A percentile compares a stretch with the other conserved stretches of the same genome.
Conservation (phyloP, 1,140 invertebrate genomes). For the Helicoverpa zea region DNA sequence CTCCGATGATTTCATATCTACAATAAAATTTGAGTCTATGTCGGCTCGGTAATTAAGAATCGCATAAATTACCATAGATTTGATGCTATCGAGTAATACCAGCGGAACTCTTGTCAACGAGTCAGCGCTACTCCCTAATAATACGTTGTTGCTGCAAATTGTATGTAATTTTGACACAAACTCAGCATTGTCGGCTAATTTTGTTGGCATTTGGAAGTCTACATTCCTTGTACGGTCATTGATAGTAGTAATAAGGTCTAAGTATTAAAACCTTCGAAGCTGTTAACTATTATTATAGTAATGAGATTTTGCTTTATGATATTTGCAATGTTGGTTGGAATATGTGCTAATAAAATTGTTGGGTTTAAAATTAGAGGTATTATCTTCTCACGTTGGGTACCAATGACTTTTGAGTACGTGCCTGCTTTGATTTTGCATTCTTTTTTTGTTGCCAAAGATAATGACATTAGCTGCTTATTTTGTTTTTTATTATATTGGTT, state of each 20-base stretch:
- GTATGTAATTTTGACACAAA: slow-evolving; percentile 37
- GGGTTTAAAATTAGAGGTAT: background rate
- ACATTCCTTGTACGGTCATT: slow-evolving; percentile 1
- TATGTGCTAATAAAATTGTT: background rate
- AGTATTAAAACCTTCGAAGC: background rate
- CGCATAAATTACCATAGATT: slow-evolving; percentile 57
- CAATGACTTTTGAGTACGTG: background rate
- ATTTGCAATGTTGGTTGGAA: background rate
- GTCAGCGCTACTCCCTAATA: slow-evolving; percentile 36
- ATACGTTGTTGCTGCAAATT: slow-evolving; percentile 37
- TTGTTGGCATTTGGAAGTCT: slow-evolving; percentile 26
- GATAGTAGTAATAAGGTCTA: slow-evolving; percentile 7
- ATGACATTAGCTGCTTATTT: slow-evolving; percentile 15
- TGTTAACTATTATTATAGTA: background rate
- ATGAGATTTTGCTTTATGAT: background rate
- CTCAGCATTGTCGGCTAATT: slow-evolving; percentile 7
- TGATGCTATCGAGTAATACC: slow-evolving; percentile 46
- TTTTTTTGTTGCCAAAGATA: no score
- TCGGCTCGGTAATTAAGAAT: slow-evolving; percentile 62
- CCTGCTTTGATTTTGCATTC: background rate
- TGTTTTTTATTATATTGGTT: no score
- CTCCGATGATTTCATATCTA: slow-evolving; percentile 43
- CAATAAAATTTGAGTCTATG: slow-evolving; percentile 37
- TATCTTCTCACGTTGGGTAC: background rate
- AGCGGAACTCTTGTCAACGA: slow-evolving; percentile 47